phyloP scores from a whole-genome alignment of 2,113 vertebrate species.

The Vanacampus margaritifer region DNA sequence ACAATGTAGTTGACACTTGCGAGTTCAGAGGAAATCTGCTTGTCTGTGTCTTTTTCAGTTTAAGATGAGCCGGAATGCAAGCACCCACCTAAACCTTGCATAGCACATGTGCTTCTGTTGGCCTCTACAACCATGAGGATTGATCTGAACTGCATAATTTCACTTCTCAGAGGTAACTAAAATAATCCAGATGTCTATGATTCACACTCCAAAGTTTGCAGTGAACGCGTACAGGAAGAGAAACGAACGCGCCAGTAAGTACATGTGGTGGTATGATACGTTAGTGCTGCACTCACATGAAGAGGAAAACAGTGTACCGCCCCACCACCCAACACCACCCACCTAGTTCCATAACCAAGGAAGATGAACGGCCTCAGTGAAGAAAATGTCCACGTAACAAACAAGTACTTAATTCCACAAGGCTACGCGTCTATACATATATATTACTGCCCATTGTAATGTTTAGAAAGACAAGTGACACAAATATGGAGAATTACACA shows the following conservation, averaged over 20 bases:
- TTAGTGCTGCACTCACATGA: slow-evolving; percentile 38
- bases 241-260: slow-evolving; percentile 21
- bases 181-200: slow-evolving; percentile 69
- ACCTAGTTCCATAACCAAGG: slow-evolving; percentile 35
- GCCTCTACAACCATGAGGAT: slow-evolving; percentile 27
- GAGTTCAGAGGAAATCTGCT: not conserved
- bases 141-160: slow-evolving; percentile 30
- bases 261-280: slow-evolving; percentile 19
- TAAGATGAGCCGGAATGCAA: not conserved
- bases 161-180: slow-evolving; percentile 51
- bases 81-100: slow-evolving; percentile 35
- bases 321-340: slow-evolving; percentile 18
- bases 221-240: slow-evolving; percentile 34
- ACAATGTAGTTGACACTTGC: not conserved
- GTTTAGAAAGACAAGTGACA: slow-evolving; percentile 29
- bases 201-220: slow-evolving; percentile 44
- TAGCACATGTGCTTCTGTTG: slow-evolving; percentile 50
- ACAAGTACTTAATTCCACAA: slow-evolving; percentile 30
- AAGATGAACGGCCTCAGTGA: slow-evolving; percentile 46
- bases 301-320: slow-evolving; percentile 50
- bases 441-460: slow-evolving; percentile 21
- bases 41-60: slow-evolving; percentile 5
- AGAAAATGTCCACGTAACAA: slow-evolving; percentile 23
- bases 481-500: slow-evolving; percentile 32
- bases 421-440: slow-evolving; percentile 31